These are phyloP conservation scores for Myopa tessellatipennis DNA, from an alignment of 2,888 invertebrate species.

Conservation along the genomic window DNA sequence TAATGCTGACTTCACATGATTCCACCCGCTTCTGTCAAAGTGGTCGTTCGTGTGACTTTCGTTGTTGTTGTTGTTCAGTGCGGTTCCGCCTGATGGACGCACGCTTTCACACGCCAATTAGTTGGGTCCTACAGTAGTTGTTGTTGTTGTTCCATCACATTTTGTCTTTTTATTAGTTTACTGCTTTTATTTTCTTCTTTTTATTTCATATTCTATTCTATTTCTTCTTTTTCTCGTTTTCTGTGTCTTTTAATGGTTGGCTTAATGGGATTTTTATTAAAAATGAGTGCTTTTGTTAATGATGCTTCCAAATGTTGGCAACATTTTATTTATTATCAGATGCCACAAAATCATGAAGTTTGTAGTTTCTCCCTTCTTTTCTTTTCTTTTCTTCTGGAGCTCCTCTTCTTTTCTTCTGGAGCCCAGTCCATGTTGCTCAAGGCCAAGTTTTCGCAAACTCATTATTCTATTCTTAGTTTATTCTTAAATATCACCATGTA, in stretches of 20 bases:
- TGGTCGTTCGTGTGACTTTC: neutral
- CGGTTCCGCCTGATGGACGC: slow-evolving; percentile 12
- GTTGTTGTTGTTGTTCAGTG: neutral
- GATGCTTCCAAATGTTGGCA: slow-evolving; percentile 1
- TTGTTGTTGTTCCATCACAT: neutral
- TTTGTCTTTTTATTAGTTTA: neutral
- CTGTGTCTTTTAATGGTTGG: neutral
- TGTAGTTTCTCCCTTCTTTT: too few relatives aligned
- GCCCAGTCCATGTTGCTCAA: neutral
- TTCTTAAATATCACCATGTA: too few relatives aligned
- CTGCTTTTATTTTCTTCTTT: neutral
- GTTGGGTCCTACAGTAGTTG: neutral
- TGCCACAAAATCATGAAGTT: too few relatives aligned
- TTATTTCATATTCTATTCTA: neutral
- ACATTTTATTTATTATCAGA: too few relatives aligned
- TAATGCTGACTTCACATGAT: slow-evolving; percentile 13
- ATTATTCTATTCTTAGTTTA: neutral
- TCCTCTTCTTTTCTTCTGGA: too few relatives aligned
- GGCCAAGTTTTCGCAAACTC: slow-evolving; percentile 10
- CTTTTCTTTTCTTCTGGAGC: too few relatives aligned
- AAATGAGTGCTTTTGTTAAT: neutral
- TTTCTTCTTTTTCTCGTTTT: neutral
- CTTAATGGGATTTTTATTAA: neutral
- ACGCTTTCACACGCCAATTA: slow-evolving; percentile 39
- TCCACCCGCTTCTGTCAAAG: neutral